Base-by-base conservation (phyloP, 2,797 vertebrate genomes). In the Acipenser transmontanus region DNA sequence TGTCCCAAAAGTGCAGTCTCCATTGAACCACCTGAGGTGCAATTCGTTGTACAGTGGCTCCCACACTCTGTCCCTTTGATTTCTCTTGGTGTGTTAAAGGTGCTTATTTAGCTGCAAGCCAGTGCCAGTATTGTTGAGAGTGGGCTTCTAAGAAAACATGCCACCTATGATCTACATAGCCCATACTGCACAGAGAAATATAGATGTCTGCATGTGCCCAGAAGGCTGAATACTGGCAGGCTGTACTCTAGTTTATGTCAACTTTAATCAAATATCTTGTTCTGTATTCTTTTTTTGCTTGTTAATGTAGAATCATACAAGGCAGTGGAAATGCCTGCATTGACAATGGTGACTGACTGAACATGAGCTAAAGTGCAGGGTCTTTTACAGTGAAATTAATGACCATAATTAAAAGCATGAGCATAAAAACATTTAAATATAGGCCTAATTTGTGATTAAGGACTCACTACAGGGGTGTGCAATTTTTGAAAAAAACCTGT, bases 11-110 rank as follows among this genome's bases (percentile, higher is more conserved):
- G 54, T 57, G 54, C 8, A 13, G 12, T 13, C 13, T 57, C 13
- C 54, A 57, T n/a, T 6, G 9, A 57, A 47, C n/a, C 50, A 61
- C 67, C 13, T 17, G 34, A 47, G 52, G 62, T 47, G 50, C 10
- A 51, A 17, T 47, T 56, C 54, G 59, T 63, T 61, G 20, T 61
- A 48, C 34, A 14, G 12, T 13, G 14, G 62, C 62, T 59, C 47
- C 17, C 13, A 17, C 62, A 13, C 51, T 12, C 50, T 59, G 61
- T 63, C 52, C 11, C 47, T 64, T 59, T 68, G 34, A 68, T 68
- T 54, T 12, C 51, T 3, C 51, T 34, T 20, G n/a, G 61, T 10
- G 1, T 17, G 9, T 47, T 60, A 20, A 12, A 52, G 12, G 4
- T 47, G n/a, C n/a, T 51, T 50, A 10, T 51, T 17, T 20, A 47